These are phyloP conservation scores for Antheraea assamensis DNA, from an alignment of 2,888 invertebrate species.

Conservation along the genomic window DNA sequence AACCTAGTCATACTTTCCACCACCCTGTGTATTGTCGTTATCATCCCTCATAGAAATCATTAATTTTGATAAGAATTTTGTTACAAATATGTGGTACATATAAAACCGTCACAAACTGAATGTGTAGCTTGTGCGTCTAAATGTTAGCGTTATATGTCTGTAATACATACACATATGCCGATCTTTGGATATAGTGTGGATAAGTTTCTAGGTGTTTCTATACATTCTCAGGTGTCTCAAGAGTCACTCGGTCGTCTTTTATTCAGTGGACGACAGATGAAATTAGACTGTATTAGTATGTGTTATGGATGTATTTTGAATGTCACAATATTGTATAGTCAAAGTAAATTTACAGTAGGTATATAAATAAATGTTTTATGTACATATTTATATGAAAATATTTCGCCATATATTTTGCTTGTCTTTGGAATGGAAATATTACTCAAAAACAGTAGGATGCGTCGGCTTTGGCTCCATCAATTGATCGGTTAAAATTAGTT, in stretches of 20 bases:
- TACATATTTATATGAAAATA: background rate
- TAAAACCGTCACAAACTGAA: conserved; percentile 1
- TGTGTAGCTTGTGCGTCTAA: background rate
- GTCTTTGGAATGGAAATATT: background rate
- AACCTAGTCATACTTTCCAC: background rate
- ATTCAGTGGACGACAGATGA: conserved; percentile 1
- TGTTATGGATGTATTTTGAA: conserved; percentile 8
- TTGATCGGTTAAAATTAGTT: background rate
- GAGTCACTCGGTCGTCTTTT: background rate
- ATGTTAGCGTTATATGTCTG: background rate
- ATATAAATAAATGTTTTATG: background rate
- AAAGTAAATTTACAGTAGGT: background rate
- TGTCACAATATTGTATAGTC: conserved; percentile 14
- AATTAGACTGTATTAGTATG: background rate
- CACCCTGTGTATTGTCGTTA: background rate
- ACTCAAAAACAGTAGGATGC: background rate
- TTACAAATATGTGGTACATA: background rate
- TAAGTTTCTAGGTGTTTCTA: background rate
- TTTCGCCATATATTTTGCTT: background rate
- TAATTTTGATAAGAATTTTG: background rate
- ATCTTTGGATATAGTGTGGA: background rate
- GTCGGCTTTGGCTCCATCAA: background rate
- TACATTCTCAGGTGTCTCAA: background rate
- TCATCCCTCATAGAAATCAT: background rate
- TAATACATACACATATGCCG: background rate